Conservation (phyloP, 2,888 invertebrate species). For the Eudasyphora cyanicolor region DNA sequence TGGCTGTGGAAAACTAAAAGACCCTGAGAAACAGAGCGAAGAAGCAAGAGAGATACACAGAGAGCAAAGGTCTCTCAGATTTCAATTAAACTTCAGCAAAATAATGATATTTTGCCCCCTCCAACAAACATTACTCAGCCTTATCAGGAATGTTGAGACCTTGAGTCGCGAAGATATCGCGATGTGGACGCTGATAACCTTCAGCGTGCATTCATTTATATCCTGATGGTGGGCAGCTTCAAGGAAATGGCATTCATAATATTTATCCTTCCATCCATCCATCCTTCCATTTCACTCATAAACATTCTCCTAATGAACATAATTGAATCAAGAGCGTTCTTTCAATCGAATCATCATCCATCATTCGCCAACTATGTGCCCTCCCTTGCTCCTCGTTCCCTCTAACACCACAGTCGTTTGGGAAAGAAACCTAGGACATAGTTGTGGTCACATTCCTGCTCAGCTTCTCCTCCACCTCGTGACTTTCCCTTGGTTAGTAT, state of each 20-base stretch:
- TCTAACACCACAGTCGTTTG: constrained; percentile 1
- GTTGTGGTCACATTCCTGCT: constrained; percentile 35
- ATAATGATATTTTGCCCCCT: neutral
- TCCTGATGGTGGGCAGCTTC: neutral
- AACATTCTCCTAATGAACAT: constrained; percentile 35
- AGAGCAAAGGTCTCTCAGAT: neutral
- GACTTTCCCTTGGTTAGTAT: constrained; percentile 18
- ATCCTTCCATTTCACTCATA: too few species aligned
- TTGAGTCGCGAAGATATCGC: too few species aligned
- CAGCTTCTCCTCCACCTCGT: neutral
- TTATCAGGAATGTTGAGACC: neutral
- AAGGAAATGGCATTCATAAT: constrained; percentile 11
- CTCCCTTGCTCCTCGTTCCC: neutral
- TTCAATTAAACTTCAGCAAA: constrained; percentile 24
- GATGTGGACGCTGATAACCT: constrained; percentile 2
- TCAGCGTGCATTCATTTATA: constrained; percentile 13
- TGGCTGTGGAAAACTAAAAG: neutral
- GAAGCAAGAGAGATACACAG: neutral
- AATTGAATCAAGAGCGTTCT: constrained; percentile 26
- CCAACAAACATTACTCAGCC: too few species aligned
- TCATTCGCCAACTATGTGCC: constrained; percentile 13
- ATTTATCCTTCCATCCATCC: too few species aligned
- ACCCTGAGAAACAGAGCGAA: neutral
- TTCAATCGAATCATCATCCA: constrained; percentile 37
- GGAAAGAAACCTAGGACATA: neutral